Base-by-base conservation (phyloP, 1,140 invertebrate genomes). In the Diprion similis region DNA sequence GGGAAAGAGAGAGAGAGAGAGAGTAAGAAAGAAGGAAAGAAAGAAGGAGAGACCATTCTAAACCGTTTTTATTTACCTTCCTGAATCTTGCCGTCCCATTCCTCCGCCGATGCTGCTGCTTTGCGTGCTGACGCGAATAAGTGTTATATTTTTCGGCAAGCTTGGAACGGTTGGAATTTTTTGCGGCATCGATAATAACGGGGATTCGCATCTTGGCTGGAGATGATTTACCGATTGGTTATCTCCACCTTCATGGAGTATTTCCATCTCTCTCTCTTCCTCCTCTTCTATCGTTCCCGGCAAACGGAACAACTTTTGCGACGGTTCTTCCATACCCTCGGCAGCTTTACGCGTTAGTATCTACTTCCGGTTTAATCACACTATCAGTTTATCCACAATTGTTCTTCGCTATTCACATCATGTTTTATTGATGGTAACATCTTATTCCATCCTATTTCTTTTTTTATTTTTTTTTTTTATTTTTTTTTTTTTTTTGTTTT, bases 221-320 rank as follows among this genome's bases (percentile, higher is more conserved):
- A 73, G 24, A 37, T 79, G 8, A 78, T 79, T 15, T 78, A 78
- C 47, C 68, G 70, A 0, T 66, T 66, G 64, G 10, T 73, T 66
- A 4, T 66, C 47, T n/a, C 67, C 72, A 51, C 71, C 71, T 17
- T 48, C 65, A 13, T 80, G 15, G 46, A 19, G 77, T 15, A 8
- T 76, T 77, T 48, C 76, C 73, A 66, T 74, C 64, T 70, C 71
- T 47, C 46, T 24, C 66, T 82, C 80, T 48, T 88, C 86, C 70
- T 86, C 85, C 64, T 87, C 86, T 73, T 87, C 86, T 71, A 86
- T 86, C 13, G 83, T 85, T 3, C 86, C 85, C 9, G 86, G 86
- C 24, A 86, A 78, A 46, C 81, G 83, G 68, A 88, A 88, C 8
- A 87, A 76, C 73, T 87, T 86, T 68, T 84, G 82, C 0, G 2